Base-by-base conservation (phyloP, 2,797 vertebrate genomes). In the Sciurus vulgaris region DNA sequence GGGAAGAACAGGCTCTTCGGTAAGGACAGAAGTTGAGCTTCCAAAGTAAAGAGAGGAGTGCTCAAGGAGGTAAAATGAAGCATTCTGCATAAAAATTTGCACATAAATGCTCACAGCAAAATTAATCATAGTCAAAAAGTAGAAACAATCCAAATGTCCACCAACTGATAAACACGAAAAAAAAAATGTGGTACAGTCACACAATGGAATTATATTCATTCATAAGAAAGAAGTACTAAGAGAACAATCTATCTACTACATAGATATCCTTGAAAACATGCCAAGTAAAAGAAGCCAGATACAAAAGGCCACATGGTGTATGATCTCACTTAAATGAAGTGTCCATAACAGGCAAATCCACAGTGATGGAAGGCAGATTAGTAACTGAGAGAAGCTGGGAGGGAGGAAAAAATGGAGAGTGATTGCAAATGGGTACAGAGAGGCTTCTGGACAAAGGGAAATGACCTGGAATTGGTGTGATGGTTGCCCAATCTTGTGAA, bases 1-100 rank as follows among this genome's bases (percentile, higher is more conserved):
- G 69, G n/a, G 7, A 89, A 28, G 56, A 79, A 88, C 2, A 87
- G n/a, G 41, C 4, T 30, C 49, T 24, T 61, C 14, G 41, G 41
- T n/a, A 85, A 22, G 22, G 47, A 92, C 6, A 94, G 63, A 95
- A 86, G 38, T 33, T 35, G 26, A 88, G 20, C 44, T 93, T 92
- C 47, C 81, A 67, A 77, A 96, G 70, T 69, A 47, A 67, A 51
- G 0, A 59, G 49, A 88, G 69, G 87, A 78, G 8, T 76, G 20
- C 74, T 86, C n/a, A 86, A 84, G 33, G 91, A 93, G 18, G 30
- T 81, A 77, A 82, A 76, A 0, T 72, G 24, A 92, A 73, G 26
- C 15, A 76, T 9, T 49, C 10, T 79, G 86, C 18, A 93, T 7
- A 97, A 54, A 78, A 54, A 54, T 2, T 0, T 79, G 51, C 47